A percentile compares a stretch with the other conserved stretches of the same genome.
phyloP scores from a whole-genome alignment of 2,888 invertebrate species.

The Megaustenia siamemsis region DNA sequence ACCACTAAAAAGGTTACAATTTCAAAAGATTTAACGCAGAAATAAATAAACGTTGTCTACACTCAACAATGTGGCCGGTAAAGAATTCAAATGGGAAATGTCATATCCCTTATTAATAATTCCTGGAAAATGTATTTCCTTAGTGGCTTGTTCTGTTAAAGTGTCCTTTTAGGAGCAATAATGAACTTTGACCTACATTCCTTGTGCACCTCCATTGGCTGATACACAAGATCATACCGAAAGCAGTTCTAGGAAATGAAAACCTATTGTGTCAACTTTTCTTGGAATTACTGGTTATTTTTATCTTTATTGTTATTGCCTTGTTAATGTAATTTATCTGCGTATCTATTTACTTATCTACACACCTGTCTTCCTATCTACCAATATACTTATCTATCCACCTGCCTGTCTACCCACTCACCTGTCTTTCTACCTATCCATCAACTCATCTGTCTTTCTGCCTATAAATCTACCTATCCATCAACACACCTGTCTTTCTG shows the following conservation, averaged over 20 bases:
- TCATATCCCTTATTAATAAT: neutral
- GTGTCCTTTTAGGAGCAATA: neutral
- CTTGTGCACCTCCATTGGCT: neutral
- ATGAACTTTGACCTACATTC: neutral
- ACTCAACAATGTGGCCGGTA: neutral
- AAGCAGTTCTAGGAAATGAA: neutral
- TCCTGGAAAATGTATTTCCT: neutral
- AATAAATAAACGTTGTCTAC: neutral
- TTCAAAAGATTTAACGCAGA: too few species aligned
- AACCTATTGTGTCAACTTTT: neutral
- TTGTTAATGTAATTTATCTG: too few species aligned
- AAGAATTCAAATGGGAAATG: neutral
- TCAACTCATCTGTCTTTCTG: too few species aligned
- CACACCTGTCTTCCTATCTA: too few species aligned
- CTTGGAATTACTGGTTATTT: constrained; percentile 6
- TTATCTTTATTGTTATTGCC: too few species aligned
- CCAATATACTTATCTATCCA: too few species aligned
- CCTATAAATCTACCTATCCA: too few species aligned
- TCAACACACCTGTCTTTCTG: too few species aligned
- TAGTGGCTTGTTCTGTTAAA: neutral
- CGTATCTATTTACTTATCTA: too few species aligned
- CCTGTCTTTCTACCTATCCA: too few species aligned
- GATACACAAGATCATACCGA: neutral
- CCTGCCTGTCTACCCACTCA: too few species aligned
- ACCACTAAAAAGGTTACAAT: too few species aligned